phyloP scores from a whole-genome alignment of 2,113 vertebrate genomes.

The Crotalus tigris region DNA sequence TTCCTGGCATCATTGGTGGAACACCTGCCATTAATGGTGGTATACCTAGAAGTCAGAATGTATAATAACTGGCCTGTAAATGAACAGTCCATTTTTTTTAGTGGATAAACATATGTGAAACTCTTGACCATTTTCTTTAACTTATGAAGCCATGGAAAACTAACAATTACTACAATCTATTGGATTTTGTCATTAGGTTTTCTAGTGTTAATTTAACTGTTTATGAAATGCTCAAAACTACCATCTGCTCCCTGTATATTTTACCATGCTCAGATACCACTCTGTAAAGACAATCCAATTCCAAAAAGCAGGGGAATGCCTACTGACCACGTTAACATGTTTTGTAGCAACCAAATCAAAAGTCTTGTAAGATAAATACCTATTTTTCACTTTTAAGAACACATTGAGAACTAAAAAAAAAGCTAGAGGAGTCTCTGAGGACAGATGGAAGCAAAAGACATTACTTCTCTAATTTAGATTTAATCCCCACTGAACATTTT shows the following conservation, averaged over 20 bases:
- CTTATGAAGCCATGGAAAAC: neutral
- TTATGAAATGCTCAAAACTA: neutral
- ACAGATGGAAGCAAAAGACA: no score
- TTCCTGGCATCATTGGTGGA: conserved; percentile 90
- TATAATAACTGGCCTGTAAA: accelerated
- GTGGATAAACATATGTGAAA: neutral
- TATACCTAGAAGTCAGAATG: conserved; percentile 78
- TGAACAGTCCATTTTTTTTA: neutral
- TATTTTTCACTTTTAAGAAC: neutral
- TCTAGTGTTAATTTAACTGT: neutral
- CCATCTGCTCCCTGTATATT: neutral
- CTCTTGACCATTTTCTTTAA: neutral
- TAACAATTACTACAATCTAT: neutral
- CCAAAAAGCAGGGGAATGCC: neutral
- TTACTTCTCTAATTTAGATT: neutral
- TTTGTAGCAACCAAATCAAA: neutral
- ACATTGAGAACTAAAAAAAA: neutral
- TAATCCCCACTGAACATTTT: neutral
- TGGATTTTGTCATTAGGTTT: neutral
- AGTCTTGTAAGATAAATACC: neutral
- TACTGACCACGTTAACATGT: neutral
- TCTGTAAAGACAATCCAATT: neutral
- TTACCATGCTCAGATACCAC: neutral
- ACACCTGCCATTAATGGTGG: conserved; percentile 92
- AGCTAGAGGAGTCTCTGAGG: neutral